Percentiles rank a stretch among this genome's conserved stretches.
phyloP scores from a whole-genome alignment of 2,797 vertebrate genomes.

The Margarornis squamiger region DNA sequence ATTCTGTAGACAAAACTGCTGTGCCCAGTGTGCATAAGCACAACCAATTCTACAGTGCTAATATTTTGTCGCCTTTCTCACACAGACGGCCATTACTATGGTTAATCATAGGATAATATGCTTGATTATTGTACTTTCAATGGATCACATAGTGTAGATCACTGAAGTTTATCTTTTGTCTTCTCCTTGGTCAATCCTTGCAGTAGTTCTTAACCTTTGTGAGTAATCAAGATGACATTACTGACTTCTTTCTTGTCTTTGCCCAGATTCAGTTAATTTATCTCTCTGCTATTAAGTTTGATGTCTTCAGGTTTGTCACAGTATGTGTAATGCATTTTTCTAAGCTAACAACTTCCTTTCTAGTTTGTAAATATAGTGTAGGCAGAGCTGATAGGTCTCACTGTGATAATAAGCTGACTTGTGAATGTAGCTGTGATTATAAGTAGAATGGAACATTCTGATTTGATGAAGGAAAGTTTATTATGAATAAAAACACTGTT shows the following conservation, averaged over 20 bases:
- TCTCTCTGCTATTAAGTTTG: neutral
- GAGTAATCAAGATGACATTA: neutral
- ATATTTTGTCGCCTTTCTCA: constrained; percentile 1
- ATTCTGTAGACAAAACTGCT: neutral
- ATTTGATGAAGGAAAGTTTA: constrained; percentile 48
- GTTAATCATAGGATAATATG: neutral
- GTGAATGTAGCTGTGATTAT: constrained; percentile 64
- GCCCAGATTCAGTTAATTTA: constrained; percentile 22
- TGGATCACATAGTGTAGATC: neutral
- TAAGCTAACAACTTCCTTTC: constrained; percentile 48
- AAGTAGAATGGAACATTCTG: constrained; percentile 60
- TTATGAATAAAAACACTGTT: constrained; percentile 15
- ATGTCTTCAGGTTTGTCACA: constrained; percentile 22
- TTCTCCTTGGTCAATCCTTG: constrained; percentile 13
- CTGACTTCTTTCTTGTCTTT: constrained; percentile 3
- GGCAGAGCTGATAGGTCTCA: constrained; percentile 60
- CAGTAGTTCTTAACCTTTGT: neutral
- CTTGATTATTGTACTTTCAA: constrained; percentile 14
- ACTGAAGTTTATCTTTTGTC: neutral
- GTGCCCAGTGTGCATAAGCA: neutral
- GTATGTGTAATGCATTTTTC: constrained; percentile 47
- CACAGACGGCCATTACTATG: neutral
- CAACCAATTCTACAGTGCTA: neutral
- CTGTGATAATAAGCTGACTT: constrained; percentile 67
- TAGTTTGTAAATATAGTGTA: constrained; percentile 60